A percentile compares a stretch with the other conserved stretches of the same genome.
These are phyloP conservation scores for Dermolepida albohirtum DNA, from an alignment of 2,888 invertebrate genomes.

Conservation along the genomic window DNA sequence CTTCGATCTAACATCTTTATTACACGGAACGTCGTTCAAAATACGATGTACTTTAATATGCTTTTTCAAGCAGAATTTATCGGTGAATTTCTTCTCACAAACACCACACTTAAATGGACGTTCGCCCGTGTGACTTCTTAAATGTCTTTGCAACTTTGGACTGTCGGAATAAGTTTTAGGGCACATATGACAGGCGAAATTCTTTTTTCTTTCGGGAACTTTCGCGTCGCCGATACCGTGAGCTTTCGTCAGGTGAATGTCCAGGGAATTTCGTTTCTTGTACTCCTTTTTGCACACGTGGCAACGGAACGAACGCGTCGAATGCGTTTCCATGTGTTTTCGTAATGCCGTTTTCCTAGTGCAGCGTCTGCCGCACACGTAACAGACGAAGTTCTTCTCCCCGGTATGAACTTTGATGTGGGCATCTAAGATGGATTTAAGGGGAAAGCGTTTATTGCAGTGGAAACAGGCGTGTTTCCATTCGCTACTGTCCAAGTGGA, in stretches of 20 bases:
- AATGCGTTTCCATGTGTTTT: conserved; percentile 58
- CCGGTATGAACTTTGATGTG: conserved; percentile 60
- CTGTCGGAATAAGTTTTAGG: conserved; percentile 57
- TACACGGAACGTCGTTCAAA: conserved; percentile 4
- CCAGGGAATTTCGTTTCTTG: conserved; percentile 66
- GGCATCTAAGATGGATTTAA: conserved; percentile 59
- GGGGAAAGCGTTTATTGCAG: conserved; percentile 57
- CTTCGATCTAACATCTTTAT: too few species aligned
- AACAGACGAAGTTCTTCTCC: conserved; percentile 58
- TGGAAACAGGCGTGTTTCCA: conserved; percentile 59
- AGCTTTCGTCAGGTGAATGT: conserved; percentile 69
- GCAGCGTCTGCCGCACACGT: conserved; percentile 57
- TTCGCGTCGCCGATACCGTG: conserved; percentile 64
- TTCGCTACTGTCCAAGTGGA: conserved; percentile 56
- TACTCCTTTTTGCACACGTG: conserved; percentile 68
- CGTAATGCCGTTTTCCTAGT: conserved; percentile 57
- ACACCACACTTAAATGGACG: conserved; percentile 56
- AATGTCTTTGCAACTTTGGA: conserved; percentile 59
- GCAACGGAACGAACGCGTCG: conserved; percentile 61
- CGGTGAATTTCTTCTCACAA: conserved; percentile 61
- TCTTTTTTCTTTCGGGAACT: conserved; percentile 67
- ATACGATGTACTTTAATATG: conserved; percentile 67
- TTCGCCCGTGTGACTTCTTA: conserved; percentile 58
- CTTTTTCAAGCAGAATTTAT: conserved; percentile 69
- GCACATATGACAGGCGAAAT: conserved; percentile 61